These are phyloP conservation scores for Allobates femoralis DNA, from an alignment of 2,797 vertebrate genomes.

Conservation along the genomic window DNA sequence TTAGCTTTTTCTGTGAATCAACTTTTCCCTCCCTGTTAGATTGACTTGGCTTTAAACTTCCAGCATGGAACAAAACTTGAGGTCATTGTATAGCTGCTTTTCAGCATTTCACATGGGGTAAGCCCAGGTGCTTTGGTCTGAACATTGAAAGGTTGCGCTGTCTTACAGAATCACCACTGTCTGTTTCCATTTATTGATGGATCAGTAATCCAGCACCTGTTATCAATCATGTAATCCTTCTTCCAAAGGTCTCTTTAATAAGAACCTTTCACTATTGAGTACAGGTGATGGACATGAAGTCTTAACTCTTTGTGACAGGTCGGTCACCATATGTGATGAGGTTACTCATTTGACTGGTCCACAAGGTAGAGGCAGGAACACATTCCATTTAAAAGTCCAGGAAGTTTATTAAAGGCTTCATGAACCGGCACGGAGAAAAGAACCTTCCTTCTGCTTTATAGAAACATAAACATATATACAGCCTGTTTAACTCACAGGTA, in stretches of 20 bases:
- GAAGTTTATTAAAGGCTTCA: no score
- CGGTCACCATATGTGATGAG: no score
- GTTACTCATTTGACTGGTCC: no score
- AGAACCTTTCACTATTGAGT: no score
- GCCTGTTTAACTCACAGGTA: no score
- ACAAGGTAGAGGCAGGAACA: no score
- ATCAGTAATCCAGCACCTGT: neutral
- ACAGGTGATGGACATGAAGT: neutral
- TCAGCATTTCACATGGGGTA: slow-evolving; percentile 47
- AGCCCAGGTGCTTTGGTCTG: slow-evolving; percentile 13
- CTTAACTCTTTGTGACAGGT: neutral
- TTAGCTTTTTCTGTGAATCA: neutral
- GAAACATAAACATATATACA: no score
- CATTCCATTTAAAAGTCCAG: no score
- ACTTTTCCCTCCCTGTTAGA: slow-evolving; percentile 42
- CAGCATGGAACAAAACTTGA: slow-evolving; percentile 1
- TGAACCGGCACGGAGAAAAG: no score
- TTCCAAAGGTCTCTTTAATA: neutral
- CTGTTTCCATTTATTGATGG: slow-evolving; percentile 5
- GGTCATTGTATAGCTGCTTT: slow-evolving; percentile 58
- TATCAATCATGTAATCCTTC: neutral
- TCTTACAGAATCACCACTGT: neutral
- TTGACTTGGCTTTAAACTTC: slow-evolving; percentile 54
- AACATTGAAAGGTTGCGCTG: slow-evolving; percentile 30
- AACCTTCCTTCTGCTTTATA: no score